Evolutionary conservation across 2,888 invertebrate genomes (phyloP).

Genomic region (Drosophila neonasuta): DNA sequence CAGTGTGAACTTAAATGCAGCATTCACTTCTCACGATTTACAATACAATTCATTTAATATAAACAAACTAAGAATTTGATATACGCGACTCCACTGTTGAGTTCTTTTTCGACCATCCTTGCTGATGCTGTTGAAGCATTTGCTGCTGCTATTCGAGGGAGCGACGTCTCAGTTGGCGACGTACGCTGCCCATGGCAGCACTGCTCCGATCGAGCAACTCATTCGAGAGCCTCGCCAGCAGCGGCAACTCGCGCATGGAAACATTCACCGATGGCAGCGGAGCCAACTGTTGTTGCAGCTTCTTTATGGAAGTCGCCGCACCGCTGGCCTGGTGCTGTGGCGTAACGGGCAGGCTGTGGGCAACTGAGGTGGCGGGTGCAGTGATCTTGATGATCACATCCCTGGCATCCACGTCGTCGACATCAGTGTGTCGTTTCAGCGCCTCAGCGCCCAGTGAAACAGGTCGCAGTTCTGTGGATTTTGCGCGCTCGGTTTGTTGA

Average conservation of each 20-base stretch:
- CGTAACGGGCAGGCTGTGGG: slow-evolving; percentile 79
- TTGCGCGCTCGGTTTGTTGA: slow-evolving; percentile 51
- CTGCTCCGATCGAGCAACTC: slow-evolving; percentile 78
- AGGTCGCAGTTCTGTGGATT: slow-evolving; percentile 64
- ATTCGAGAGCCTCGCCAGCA: slow-evolving; percentile 80
- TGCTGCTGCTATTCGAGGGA: slow-evolving; percentile 70
- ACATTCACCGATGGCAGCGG: slow-evolving; percentile 82
- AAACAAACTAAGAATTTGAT: slow-evolving; percentile 68
- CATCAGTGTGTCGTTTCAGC: slow-evolving; percentile 59
- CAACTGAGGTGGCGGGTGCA: slow-evolving; percentile 30
- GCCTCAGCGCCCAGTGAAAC: slow-evolving; percentile 79
- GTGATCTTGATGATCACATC: slow-evolving; percentile 59
- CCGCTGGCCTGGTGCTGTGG: slow-evolving; percentile 72
- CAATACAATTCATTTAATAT: slow-evolving; percentile 71
- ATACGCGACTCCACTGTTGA: slow-evolving; percentile 28
- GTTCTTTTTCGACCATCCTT: slow-evolving; percentile 11
- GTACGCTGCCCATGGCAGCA: slow-evolving; percentile 68
- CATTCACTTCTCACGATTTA: slow-evolving; percentile 49
- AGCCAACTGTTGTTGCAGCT: slow-evolving; percentile 79
- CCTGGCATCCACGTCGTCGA: slow-evolving; percentile 50
- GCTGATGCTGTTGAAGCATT: slow-evolving; percentile 1
- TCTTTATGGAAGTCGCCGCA: slow-evolving; percentile 72
- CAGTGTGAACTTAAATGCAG: slow-evolving; percentile 69
- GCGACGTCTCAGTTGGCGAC: slow-evolving; percentile 65
- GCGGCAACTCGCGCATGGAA: slow-evolving; percentile 82